These are phyloP conservation scores for Campoplex nolae DNA, from an alignment of 2,888 invertebrate species.

Conservation along the genomic window DNA sequence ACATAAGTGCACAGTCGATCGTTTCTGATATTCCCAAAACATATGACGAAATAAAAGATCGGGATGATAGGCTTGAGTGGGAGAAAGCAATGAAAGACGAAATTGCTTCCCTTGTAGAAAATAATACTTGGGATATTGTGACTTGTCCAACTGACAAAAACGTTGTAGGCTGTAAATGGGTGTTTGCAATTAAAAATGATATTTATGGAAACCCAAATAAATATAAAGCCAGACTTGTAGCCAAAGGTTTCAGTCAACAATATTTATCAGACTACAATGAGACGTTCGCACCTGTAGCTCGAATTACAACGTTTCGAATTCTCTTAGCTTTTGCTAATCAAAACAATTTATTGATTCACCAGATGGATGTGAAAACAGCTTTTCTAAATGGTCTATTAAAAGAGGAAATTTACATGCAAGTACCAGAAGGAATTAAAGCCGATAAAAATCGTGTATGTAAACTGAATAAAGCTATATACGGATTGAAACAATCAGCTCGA, in stretches of 20 bases:
- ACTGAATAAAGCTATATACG: conserved; percentile 62
- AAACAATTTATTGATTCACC: conserved; percentile 63
- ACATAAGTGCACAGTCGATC: too few relatives aligned
- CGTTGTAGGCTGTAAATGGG: conserved; percentile 60
- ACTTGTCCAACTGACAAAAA: conserved; percentile 43
- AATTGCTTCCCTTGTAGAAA: conserved; percentile 50
- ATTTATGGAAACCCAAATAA: conserved; percentile 36
- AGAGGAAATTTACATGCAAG: conserved; percentile 61
- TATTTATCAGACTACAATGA: conserved; percentile 57
- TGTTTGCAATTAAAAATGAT: conserved; percentile 61
- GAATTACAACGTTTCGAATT: conserved; percentile 67
- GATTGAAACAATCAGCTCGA: conserved; percentile 52
- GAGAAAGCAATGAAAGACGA: conserved; percentile 61
- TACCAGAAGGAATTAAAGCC: conserved; percentile 47
- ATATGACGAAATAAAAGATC: conserved; percentile 52
- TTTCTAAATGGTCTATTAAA: conserved; percentile 59
- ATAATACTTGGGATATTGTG: conserved; percentile 61
- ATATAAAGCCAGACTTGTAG: conserved; percentile 42
- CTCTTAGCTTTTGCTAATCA: conserved; percentile 67
- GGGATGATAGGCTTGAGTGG: conserved; percentile 57
- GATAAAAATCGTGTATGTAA: conserved; percentile 41
- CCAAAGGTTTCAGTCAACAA: conserved; percentile 38
- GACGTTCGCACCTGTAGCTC: conserved; percentile 62
- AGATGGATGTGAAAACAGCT: conserved; percentile 64
- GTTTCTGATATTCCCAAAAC: too few relatives aligned